A percentile compares a stretch with the other conserved stretches of the same genome.
Conservation (phyloP, 1,140 invertebrate genomes). For the Caenorhabditis elegans region DNA sequence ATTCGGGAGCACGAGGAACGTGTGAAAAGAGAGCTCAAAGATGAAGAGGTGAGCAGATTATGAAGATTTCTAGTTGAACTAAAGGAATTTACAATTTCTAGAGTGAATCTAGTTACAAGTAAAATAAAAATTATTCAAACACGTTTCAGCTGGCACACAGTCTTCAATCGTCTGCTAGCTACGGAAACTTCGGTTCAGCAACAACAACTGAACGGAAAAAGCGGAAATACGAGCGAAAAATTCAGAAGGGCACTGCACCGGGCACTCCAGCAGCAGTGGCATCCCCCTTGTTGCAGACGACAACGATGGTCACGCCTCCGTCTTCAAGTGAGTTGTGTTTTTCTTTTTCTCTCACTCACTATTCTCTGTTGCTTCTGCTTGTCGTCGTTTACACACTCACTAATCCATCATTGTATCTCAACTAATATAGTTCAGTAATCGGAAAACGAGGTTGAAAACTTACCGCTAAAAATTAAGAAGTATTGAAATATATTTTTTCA, state of each 20-base stretch:
- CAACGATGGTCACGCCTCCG: neutral
- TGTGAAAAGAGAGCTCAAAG: conserved; percentile 36
- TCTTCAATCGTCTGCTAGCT: neutral
- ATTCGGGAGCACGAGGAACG: conserved; percentile 40
- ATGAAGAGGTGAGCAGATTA: conserved; percentile 35
- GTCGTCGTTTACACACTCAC: too few species aligned
- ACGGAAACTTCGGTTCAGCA: neutral
- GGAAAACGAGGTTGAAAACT: too few species aligned
- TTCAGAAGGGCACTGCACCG: neutral
- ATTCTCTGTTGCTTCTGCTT: neutral
- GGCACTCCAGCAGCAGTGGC: neutral
- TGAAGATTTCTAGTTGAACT: too few species aligned
- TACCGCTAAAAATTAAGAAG: too few species aligned
- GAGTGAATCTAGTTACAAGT: too few species aligned
- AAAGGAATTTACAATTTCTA: too few species aligned
- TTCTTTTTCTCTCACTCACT: neutral
- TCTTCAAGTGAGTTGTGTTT: neutral
- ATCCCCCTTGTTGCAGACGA: neutral
- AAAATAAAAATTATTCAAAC: too few species aligned
- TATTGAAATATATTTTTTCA: too few species aligned
- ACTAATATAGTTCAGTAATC: too few species aligned
- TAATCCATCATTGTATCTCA: too few species aligned
- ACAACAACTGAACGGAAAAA: conserved; percentile 34
- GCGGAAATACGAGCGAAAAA: conserved; percentile 38
- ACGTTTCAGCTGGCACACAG: conserved; percentile 8